A percentile compares a stretch with the other conserved stretches of the same genome.
phyloP scores from a whole-genome alignment of 2,113 vertebrate species.

The Caloenas nicobarica region DNA sequence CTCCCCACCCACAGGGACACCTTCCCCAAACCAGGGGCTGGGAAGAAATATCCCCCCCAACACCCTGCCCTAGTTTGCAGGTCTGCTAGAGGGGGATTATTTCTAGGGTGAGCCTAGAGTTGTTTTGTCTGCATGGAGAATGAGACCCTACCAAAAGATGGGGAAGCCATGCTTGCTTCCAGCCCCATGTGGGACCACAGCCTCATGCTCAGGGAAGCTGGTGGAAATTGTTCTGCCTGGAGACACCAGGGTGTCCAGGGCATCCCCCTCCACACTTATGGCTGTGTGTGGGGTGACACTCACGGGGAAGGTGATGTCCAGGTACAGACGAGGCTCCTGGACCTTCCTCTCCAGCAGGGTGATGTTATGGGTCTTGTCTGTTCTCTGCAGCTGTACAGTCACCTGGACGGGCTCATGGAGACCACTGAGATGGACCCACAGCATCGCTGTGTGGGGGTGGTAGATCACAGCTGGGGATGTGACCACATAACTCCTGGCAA shows the following conservation, averaged over 20 bases:
- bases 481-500: slow-evolving; percentile 4
- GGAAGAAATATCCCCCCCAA: not conserved
- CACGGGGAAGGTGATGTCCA: not conserved
- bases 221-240: not conserved
- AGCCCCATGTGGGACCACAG: not conserved
- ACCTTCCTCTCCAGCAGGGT: not conserved
- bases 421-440: slow-evolving; percentile 40
- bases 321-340: not conserved
- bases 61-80: not conserved
- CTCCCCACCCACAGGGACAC: not conserved
- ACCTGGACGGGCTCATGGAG: not conserved
- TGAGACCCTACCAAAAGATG: not conserved
- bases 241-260: not conserved
- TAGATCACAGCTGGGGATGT: not conserved
- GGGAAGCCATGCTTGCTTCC: not conserved
- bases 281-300: not conserved
- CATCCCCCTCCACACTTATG: fast-evolving
- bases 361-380: fast-evolving
- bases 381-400: not conserved
- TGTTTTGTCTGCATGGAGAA: not conserved
- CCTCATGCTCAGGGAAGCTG: not conserved
- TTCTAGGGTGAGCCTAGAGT: not conserved
- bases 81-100: fast-evolving
- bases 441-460: not conserved
- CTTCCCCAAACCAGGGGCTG: not conserved